These are phyloP conservation scores for Hydroisotoma schaefferi DNA, from an alignment of 2,888 invertebrate genomes.

Conservation along the genomic window DNA sequence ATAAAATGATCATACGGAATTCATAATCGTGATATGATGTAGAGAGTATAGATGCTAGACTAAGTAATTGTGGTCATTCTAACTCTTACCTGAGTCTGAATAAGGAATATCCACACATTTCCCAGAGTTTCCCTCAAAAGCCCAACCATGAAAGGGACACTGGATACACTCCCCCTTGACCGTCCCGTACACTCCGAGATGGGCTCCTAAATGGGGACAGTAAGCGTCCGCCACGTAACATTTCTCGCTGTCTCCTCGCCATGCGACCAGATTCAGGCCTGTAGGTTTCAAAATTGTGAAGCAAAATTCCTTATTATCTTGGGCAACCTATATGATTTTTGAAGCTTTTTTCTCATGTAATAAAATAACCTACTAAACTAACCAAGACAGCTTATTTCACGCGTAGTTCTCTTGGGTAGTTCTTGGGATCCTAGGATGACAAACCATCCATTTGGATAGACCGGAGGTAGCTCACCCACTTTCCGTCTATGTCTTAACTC, in stretches of 20 bases:
- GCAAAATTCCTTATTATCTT: no score
- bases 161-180: conserved; percentile 69
- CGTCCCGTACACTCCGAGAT: conserved; percentile 73
- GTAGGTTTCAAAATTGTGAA: conserved; percentile 13
- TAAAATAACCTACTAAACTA: conserved; percentile 27
- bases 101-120: conserved; percentile 72
- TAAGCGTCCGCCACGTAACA: conserved; percentile 76
- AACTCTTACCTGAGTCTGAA: conserved; percentile 56
- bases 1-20: background rate
- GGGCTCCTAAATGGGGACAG: conserved; percentile 87
- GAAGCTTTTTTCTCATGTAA: no score
- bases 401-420: conserved; percentile 59
- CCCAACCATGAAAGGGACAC: conserved; percentile 88
- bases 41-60: no score
- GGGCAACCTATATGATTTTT: no score
- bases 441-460: conserved; percentile 89
- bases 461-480: conserved; percentile 73
- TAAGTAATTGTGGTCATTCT: no score
- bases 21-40: no score
- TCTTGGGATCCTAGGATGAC: conserved; percentile 67
- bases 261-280: conserved; percentile 70
- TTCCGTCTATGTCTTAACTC: conserved; percentile 59
- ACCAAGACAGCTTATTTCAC: conserved; percentile 66
- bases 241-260: conserved; percentile 61
- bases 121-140: conserved; percentile 71